Base-by-base conservation (phyloP, 2,113 vertebrate genomes). In the Clinocottus analis region DNA sequence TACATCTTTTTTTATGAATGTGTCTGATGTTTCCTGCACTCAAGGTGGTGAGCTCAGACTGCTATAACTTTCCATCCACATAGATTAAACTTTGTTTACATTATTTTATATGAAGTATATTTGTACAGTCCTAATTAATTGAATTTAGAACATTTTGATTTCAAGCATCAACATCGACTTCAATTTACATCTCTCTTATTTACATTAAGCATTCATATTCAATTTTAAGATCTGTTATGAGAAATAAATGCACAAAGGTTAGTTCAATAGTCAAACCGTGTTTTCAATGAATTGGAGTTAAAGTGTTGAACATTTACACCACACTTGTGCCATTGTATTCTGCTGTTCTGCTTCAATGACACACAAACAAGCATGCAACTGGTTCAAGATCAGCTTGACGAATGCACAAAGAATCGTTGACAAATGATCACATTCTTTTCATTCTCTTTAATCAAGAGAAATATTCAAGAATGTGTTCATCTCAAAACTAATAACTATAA, bases 401-500 rank as follows among this genome's bases (percentile, higher is more conserved):
- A 49, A 33, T 33, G 25, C 13, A 72, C 39, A 37, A 59, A 39
- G n/a, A 59, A 17, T 29, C 7, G 8, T 21, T 12, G n/a, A 25
- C 7, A 66, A 49, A 59, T 78, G 2, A 80, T 77, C 65, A 73
- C 49, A 12, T 69, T 74, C 35, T 58, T 61, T 73, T 49, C 73
- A 19, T 64, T 68, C 31, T 75, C 41, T 71, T 49, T 83, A 82
- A 84, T 85, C 59, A 83, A 82, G 14, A 64, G 60, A 76, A 88
- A 60, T 56, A 63, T 67, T 17, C 39, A 72, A 75, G 31, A 79
- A 75, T 64, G 63, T 67, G 72, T 82, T 74, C 27, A 80, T 78
- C 56, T 61, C 19, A 53, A 83, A 82, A 76, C 77, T 78, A 79
- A 81, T 82, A 66, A 83, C 75, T 72, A 7, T 62, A 69, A 81